These are phyloP conservation scores for Centropristis striata DNA, from an alignment of 2,113 vertebrate species.

Conservation along the genomic window DNA sequence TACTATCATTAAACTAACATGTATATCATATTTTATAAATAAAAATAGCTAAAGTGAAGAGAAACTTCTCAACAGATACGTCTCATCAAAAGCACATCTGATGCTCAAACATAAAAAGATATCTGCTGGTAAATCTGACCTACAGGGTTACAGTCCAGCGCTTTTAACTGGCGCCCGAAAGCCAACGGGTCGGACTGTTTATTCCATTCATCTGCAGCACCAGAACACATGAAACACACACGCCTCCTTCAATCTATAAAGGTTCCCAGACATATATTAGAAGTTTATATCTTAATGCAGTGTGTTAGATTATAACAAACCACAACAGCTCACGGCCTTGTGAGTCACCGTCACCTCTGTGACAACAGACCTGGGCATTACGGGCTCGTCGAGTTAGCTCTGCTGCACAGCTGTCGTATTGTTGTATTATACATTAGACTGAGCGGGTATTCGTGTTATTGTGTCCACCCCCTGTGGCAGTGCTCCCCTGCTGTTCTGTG, in stretches of 20 bases:
- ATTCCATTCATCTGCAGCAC: background rate
- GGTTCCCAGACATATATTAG: background rate
- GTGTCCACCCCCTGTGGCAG: slow-evolving; percentile 35
- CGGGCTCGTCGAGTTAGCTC: slow-evolving; percentile 11
- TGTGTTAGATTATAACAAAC: background rate
- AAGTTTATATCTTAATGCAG: background rate
- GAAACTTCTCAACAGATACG: background rate
- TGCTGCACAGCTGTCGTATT: slow-evolving; percentile 54
- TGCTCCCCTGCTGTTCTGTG: slow-evolving; percentile 48
- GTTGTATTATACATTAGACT: slow-evolving; percentile 47
- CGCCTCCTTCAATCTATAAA: background rate
- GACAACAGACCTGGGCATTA: slow-evolving; percentile 15
- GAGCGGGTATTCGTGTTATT: slow-evolving; percentile 50
- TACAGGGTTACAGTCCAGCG: background rate
- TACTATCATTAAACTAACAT: too few species aligned
- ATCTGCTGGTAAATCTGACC: background rate
- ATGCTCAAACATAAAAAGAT: background rate
- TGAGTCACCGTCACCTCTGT: slow-evolving; percentile 23
- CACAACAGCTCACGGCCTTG: background rate
- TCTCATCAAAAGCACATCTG: slow-evolving; percentile 1
- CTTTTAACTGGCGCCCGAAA: slow-evolving; percentile 1
- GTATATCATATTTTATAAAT: background rate
- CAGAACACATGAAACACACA: background rate
- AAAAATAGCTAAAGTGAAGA: background rate
- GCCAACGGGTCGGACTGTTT: background rate